Evolutionary conservation across 2,888 invertebrate species (phyloP), one percentile per base, ranked within the genome.

Genomic region (Drosophila ustulata): DNA sequence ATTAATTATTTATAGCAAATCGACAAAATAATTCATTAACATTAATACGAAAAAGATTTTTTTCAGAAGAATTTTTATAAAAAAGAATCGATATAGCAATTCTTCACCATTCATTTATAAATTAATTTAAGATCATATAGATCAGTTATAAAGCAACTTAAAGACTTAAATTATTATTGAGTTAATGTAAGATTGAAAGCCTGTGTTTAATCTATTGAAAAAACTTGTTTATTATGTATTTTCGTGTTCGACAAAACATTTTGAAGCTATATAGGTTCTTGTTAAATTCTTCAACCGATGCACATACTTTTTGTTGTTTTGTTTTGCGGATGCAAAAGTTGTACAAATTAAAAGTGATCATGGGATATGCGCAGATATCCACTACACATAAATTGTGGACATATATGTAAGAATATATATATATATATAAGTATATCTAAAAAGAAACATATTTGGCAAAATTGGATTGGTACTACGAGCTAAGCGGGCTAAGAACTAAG

Each of bases 381-480:
- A 7, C 23, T 18, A 39, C 13, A 59, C 64, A 52, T 39, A 8
- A 52, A 49, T 32, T 37, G 64, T 45, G 32, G 32, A 39, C 53
- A 67, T 53, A 66, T 32, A 47, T 46, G 37, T 56, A 32, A 2
- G 25, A 49, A 9, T 55, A 43, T 52, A 52, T 28, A 39, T 41
- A 57, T 56, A 43, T 39, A 51, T 58, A 61, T 30, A 67, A 25
- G 50, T 47, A 65, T 23, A 72, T 71, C 62, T 59, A 64, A 56
- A 56, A 69, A 66, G 67, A 86, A 88, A 83, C 86, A 83, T 83
- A 82, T 83, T 83, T 83, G 83, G 83, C 83, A 83, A 83, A 87
- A 75, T 88, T 86, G 83, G 83, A 80, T 82, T 82, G 74, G 57
- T 82, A 56, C 69, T 80, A 80, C 2, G 8, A 39, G 57, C 80